A percentile compares a stretch with the other conserved stretches of the same genome.
These are phyloP conservation scores for Raphicerus campestris DNA, from an alignment of 2,113 vertebrate species.

Conservation along the genomic window DNA sequence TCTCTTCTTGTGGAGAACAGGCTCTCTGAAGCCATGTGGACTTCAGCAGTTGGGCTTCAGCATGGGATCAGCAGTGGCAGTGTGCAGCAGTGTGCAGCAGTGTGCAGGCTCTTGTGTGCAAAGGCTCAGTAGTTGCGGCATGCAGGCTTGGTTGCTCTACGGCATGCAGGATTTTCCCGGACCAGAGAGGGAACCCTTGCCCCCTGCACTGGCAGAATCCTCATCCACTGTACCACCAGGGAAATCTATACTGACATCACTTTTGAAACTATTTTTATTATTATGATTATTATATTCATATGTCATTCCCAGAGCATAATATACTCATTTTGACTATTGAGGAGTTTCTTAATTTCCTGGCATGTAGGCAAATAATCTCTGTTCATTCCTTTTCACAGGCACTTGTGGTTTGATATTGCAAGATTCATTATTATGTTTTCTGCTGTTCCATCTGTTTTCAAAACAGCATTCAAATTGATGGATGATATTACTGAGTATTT, in stretches of 20 bases:
- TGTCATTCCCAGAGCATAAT: background rate
- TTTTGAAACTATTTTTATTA: background rate
- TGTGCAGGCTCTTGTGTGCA: background rate
- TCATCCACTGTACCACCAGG: background rate
- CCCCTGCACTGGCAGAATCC: background rate
- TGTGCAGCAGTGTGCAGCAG: too few species aligned
- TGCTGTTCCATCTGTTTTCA: background rate
- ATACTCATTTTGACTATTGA: background rate
- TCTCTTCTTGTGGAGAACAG: background rate
- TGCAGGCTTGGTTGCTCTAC: background rate
- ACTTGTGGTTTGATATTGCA: background rate
- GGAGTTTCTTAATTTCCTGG: background rate
- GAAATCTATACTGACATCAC: background rate
- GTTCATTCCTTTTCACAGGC: background rate
- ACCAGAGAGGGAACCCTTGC: background rate
- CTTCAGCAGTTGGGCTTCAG: background rate
- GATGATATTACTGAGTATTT: background rate
- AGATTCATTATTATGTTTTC: background rate
- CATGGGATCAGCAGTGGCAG: background rate
- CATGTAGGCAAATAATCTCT: background rate
- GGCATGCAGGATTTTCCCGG: fast-evolving
- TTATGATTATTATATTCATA: background rate
- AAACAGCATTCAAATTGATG: background rate
- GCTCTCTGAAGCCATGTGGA: background rate
- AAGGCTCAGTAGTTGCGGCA: background rate